Conservation (phyloP, 2,113 vertebrate genomes). For the Cettia cetti region DNA sequence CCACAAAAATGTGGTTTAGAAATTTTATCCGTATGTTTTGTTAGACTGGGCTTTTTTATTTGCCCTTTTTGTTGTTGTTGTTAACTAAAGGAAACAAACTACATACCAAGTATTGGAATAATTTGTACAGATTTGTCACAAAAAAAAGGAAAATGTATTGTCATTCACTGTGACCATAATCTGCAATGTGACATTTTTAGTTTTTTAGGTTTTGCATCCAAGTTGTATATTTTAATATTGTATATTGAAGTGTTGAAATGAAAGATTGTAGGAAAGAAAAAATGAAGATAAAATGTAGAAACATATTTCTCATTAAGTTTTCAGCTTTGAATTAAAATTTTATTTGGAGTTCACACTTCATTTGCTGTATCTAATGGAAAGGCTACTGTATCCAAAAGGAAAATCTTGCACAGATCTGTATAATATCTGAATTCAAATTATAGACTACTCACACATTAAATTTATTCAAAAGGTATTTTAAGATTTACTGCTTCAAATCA, state of each 20-base stretch:
- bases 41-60: not conserved
- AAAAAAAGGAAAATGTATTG: not conserved
- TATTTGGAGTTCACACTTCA: not conserved
- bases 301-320: not conserved
- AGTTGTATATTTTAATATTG: not conserved
- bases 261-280: not conserved
- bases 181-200: not conserved
- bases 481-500: not conserved
- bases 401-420: not conserved
- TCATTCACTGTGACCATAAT: not conserved
- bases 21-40: not conserved
- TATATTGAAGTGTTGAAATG: not conserved
- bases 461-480: not conserved
- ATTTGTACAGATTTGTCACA: not conserved
- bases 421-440: not conserved
- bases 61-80: too few relatives aligned
- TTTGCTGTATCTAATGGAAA: not conserved
- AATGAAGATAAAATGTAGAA: not conserved
- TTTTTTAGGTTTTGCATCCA: not conserved
- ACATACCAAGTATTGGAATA: not conserved
- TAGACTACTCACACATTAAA: not conserved
- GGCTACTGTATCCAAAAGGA: not conserved
- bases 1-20: not conserved
- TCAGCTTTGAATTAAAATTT: not conserved
- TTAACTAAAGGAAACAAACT: not conserved